phyloP scores from a whole-genome alignment of 2,888 invertebrate genomes.

The Euzetes globulus region DNA sequence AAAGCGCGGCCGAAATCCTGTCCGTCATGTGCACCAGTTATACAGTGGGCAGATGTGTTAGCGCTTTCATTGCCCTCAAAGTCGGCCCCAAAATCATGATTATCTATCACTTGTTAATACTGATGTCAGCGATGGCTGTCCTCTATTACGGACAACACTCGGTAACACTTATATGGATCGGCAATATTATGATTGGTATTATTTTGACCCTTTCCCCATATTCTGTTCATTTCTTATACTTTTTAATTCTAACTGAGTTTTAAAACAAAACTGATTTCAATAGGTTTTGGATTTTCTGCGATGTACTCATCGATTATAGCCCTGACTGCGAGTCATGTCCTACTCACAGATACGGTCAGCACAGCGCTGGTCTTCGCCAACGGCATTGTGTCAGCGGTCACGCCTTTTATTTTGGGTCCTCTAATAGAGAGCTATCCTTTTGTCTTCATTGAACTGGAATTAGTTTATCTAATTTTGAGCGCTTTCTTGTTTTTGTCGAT shows the following conservation, averaged over 20 bases:
- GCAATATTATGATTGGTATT: slow-evolving; percentile 18
- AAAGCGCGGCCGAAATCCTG: slow-evolving; percentile 14
- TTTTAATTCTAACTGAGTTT: too few species aligned
- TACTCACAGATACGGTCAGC: not conserved
- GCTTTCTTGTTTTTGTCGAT: not conserved
- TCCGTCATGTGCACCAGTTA: not conserved
- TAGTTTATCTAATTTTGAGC: not conserved
- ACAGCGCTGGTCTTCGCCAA: not conserved
- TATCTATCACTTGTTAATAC: slow-evolving; percentile 11
- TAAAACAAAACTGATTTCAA: too few species aligned
- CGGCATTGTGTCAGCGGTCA: not conserved
- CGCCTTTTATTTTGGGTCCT: slow-evolving; percentile 18
- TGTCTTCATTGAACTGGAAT: not conserved
- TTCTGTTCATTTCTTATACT: not conserved
- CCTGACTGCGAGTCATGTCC: not conserved
- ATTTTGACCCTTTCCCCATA: not conserved
- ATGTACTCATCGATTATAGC: slow-evolving; percentile 22
- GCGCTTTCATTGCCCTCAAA: slow-evolving; percentile 28
- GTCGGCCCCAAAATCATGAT: slow-evolving; percentile 20
- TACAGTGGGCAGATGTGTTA: slow-evolving; percentile 13
- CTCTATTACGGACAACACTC: not conserved
- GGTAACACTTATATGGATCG: not conserved
- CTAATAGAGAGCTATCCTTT: not conserved
- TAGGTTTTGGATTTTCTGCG: slow-evolving; percentile 18
- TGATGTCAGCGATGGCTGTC: not conserved